Conservation (phyloP, 2,888 invertebrate species). For the Trachelus iudaicus region DNA sequence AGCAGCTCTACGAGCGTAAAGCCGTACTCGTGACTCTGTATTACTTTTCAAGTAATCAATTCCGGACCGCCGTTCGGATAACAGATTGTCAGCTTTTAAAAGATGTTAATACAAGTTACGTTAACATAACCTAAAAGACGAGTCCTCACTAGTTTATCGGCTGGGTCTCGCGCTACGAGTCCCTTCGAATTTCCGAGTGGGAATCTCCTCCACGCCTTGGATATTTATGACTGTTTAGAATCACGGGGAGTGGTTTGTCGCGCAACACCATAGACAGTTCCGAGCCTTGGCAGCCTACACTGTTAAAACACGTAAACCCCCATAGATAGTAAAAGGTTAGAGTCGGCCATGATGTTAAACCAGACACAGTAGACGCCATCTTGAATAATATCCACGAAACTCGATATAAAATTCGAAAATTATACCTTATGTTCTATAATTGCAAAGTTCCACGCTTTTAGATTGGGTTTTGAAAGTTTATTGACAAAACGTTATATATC, state of each 20-base stretch:
- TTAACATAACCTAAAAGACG: not conserved
- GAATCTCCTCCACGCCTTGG: constrained; percentile 33
- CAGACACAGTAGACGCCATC: not conserved
- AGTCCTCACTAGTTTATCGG: not conserved
- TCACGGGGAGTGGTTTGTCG: constrained; percentile 50
- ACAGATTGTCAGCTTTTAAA: not conserved
- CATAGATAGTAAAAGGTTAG: not conserved
- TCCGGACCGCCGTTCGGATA: not conserved
- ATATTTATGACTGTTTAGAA: constrained; percentile 55
- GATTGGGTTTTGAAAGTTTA: not conserved
- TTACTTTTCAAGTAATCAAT: not conserved
- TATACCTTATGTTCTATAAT: not conserved
- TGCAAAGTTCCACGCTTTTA: not conserved
- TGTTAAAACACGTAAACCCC: constrained; percentile 37
- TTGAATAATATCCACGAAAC: not conserved
- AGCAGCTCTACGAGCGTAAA: not conserved
- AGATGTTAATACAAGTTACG: not conserved
- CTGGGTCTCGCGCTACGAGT: not conserved
- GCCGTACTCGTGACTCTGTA: not conserved
- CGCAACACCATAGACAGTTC: constrained; percentile 33
- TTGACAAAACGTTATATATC: not conserved
- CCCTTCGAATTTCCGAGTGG: constrained; percentile 38
- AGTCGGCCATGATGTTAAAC: not conserved
- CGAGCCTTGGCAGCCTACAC: constrained; percentile 27
- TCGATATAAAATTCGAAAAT: not conserved